Evolutionary conservation across 2,113 vertebrate genomes (phyloP).

Genomic region (Equus quagga): DNA sequence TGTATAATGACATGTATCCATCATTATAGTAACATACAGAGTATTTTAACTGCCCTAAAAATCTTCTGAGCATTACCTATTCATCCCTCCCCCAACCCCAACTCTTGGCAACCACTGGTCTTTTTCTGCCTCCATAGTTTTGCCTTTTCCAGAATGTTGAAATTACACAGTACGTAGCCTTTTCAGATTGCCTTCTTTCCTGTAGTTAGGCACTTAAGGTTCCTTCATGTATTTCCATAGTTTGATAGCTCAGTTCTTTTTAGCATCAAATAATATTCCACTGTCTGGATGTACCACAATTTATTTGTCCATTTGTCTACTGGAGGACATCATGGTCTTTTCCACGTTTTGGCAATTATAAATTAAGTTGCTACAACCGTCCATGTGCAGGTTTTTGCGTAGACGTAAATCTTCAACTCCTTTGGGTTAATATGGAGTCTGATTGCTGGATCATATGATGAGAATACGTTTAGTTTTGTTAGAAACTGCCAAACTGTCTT

Average conservation of each 20-base stretch:
- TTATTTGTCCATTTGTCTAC: background rate
- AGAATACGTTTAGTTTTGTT: background rate
- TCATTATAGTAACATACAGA: background rate
- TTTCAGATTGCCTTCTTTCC: background rate
- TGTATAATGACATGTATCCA: background rate
- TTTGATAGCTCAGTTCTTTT: slow-evolving; percentile 18
- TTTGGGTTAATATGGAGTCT: background rate
- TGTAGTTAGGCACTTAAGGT: background rate
- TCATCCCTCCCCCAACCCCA: background rate
- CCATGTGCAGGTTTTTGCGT: background rate
- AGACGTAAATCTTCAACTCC: background rate
- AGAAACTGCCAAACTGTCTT: slow-evolving; percentile 16
- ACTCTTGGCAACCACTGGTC: background rate
- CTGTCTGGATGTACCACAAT: background rate
- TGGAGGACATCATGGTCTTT: background rate
- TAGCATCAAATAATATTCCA: background rate
- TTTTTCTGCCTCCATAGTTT: background rate
- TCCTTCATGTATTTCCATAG: background rate
- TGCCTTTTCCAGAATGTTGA: background rate
- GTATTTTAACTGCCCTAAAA: background rate
- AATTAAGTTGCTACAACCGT: background rate
- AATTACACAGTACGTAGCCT: background rate
- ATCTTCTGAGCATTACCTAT: background rate
- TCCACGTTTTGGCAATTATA: background rate
- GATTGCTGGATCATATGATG: background rate